These are phyloP conservation scores for Drosophila incognita DNA, from an alignment of 2,888 invertebrate genomes.

Conservation along the genomic window DNA sequence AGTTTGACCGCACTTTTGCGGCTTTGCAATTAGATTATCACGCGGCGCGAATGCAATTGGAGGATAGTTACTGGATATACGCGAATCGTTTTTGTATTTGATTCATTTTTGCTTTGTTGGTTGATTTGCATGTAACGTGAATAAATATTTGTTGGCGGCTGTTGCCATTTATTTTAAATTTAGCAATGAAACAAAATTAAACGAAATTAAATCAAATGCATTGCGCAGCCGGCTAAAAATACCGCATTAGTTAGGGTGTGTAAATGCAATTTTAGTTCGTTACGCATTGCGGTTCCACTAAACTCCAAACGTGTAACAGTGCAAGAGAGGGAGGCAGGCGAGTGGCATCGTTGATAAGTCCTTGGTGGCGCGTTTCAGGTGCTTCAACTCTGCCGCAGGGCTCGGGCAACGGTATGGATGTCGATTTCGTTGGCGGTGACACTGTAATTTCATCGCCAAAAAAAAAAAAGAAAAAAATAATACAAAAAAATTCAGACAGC, in stretches of 20 bases:
- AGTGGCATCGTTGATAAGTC: conserved; percentile 52
- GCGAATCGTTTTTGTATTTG: conserved; percentile 24
- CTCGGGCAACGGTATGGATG: conserved; percentile 36
- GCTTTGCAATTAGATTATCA: conserved; percentile 79
- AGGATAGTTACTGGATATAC: background rate
- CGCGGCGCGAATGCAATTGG: conserved; percentile 27
- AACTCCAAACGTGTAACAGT: conserved; percentile 11
- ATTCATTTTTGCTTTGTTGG: conserved; percentile 46
- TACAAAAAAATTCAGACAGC: conserved; percentile 1
- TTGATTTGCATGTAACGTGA: conserved; percentile 43
- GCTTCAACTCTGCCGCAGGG: conserved; percentile 67
- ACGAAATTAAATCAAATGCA: conserved; percentile 60
- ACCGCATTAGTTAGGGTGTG: conserved; percentile 76
- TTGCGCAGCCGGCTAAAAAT: conserved; percentile 34
- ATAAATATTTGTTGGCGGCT: conserved; percentile 71
- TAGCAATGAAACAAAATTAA: conserved; percentile 46
- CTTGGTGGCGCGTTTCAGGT: conserved; percentile 72
- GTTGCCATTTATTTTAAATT: conserved; percentile 62
- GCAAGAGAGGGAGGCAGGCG: conserved; percentile 1
- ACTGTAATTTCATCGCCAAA: conserved; percentile 74
- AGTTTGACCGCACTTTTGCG: conserved; percentile 70
- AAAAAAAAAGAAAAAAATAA: conserved; percentile 28
- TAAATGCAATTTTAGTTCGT: conserved; percentile 79
- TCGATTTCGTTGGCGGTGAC: conserved; percentile 44
- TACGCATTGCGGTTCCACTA: conserved; percentile 71